Evolutionary conservation across 30 jellyfish, hydroid and myxozoan species (phyloP).

Genomic region (Aurelia sp.): DNA sequence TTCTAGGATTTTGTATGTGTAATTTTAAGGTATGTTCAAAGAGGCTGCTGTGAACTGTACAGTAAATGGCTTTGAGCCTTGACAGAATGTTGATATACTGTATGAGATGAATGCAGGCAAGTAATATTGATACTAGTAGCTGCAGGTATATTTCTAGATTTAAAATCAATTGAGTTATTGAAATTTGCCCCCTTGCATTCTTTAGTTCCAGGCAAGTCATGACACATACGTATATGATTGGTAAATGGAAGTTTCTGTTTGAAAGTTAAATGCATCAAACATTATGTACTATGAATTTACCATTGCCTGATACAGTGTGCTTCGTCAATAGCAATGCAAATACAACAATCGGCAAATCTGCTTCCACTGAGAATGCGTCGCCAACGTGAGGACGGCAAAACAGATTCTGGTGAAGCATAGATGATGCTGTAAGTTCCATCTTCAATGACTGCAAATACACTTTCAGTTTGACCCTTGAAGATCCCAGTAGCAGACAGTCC

Average conservation of each 20-base stretch:
- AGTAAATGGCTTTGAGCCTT: too few species aligned
- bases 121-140: slow-evolving; percentile 7
- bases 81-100: too few species aligned
- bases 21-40: too few species aligned
- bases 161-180: background rate
- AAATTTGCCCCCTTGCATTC: background rate
- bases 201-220: background rate
- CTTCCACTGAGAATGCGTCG: slow-evolving; percentile 20
- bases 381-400: slow-evolving; percentile 25
- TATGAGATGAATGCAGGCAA: background rate
- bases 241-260: background rate
- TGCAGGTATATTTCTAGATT: background rate
- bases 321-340: slow-evolving; percentile 24
- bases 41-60: too few species aligned
- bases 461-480: slow-evolving; percentile 9
- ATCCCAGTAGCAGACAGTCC: slow-evolving; percentile 34
- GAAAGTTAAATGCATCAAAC: background rate
- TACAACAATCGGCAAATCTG: slow-evolving; percentile 20
- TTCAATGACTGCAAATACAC: background rate
- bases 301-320: slow-evolving; percentile 36
- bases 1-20: too few species aligned
- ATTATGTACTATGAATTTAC: background rate
- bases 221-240: background rate
- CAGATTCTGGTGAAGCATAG: slow-evolving; percentile 28
- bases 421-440: background rate